Percentiles rank a stretch among this genome's conserved stretches.
Evolutionary conservation across 2,797 vertebrate species (phyloP).

Genomic region (Gallinago nigripennis): DNA sequence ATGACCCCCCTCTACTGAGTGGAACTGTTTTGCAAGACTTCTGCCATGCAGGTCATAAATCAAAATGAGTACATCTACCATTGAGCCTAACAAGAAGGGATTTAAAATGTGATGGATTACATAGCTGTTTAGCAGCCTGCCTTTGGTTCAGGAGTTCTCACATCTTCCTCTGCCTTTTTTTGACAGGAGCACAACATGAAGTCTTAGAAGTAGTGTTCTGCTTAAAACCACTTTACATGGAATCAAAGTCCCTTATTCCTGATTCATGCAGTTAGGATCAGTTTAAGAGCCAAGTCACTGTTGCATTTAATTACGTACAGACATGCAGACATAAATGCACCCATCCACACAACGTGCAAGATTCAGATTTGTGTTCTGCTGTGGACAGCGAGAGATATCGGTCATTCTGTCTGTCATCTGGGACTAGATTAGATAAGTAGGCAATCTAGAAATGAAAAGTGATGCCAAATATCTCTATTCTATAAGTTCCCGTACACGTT

Average conservation of each 20-base stretch:
- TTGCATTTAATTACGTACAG: not conserved
- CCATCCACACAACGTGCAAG: not conserved
- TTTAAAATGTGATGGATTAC: not conserved
- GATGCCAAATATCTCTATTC: not conserved
- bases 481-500: not conserved
- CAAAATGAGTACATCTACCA: not conserved
- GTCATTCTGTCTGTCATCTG: not conserved
- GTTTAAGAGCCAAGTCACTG: not conserved
- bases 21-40: not conserved
- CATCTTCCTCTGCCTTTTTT: not conserved
- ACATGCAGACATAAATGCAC: not conserved
- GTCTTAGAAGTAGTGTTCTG: not conserved
- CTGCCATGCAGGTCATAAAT: not conserved
- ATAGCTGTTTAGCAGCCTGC: not conserved
- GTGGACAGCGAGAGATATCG: not conserved
- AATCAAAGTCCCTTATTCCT: not conserved
- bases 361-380: not conserved
- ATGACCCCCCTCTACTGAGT: not conserved
- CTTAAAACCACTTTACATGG: not conserved
- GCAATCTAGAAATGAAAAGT: not conserved
- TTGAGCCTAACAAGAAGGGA: not conserved
- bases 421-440: not conserved
- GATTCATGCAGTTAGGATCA: not conserved
- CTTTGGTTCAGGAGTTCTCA: not conserved
- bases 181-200: not conserved